These are phyloP conservation scores for Parazoanthus swiftii DNA, from an alignment of 92 coral and sea anemone genomes.

Conservation along the genomic window DNA sequence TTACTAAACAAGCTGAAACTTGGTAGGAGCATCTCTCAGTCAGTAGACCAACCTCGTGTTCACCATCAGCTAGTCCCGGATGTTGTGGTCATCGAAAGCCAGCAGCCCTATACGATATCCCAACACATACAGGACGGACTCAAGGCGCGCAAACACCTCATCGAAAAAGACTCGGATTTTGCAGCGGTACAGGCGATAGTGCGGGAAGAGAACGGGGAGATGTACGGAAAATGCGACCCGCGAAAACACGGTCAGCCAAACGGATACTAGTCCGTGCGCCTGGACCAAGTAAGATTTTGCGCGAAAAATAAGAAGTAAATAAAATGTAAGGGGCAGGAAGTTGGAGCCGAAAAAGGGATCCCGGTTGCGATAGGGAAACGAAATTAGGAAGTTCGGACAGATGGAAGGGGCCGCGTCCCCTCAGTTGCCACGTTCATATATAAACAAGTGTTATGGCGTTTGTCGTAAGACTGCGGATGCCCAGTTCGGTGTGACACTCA, in stretches of 20 bases:
- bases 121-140: conserved; percentile 57
- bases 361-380: neutral
- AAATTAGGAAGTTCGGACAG: neutral
- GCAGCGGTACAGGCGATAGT: conserved; percentile 83
- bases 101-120: conserved; percentile 55
- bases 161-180: conserved; percentile 23
- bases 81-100: conserved; percentile 50
- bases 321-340: neutral
- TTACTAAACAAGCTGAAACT: conserved; percentile 72
- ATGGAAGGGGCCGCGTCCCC: neutral
- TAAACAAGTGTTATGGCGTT: too few species aligned
- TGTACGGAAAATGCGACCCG: conserved; percentile 87
- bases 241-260: conserved; percentile 83
- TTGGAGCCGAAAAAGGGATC: neutral
- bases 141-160: conserved; percentile 60
- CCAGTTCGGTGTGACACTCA: too few species aligned
- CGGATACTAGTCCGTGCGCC: conserved; percentile 48
- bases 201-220: conserved; percentile 53
- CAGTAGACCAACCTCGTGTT: conserved; percentile 71
- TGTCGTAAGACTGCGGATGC: too few species aligned
- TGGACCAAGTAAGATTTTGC: neutral
- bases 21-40: conserved; percentile 69
- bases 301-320: neutral
- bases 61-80: conserved; percentile 81
- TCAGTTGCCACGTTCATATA: too few species aligned